Evolutionary conservation across 2,113 vertebrate species (phyloP), one percentile per base, ranked within the genome.

Genomic region (Prionailurus viverrinus): DNA sequence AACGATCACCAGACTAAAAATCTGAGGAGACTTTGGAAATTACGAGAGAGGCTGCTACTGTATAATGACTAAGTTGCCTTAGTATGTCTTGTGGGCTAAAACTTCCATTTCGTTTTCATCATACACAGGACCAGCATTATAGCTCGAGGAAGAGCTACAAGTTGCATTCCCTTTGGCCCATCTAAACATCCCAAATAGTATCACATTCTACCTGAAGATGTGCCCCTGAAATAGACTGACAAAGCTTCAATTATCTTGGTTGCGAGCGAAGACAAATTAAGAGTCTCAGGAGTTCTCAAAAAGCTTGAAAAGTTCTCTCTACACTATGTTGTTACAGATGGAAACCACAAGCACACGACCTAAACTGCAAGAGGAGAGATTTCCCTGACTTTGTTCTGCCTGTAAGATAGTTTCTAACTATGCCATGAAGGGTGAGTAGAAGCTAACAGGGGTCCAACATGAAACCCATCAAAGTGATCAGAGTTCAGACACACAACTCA

Each of bases 251-350:
- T 96, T 85, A 95, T 51, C 85, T 92, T 66, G 76, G 90, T 93
- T 97, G 53, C 68, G 53, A 66, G 74, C 21, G 1, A 97, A 93
- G 89, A 92, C 91, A 97, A 96, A 96, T 45, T n/a, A 94, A 83
- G 76, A 96, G 68, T 93, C 94, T 88, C 41, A 5, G 79, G 86
- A 83, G 93, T 92, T 96, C 93, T 97, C 79, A 87, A 88, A 85
- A 92, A 91, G 25, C 93, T 97, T 1, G 1, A 85, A 82, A 97
- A 88, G 39, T 95, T 92, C 92, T 95, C 91, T 92, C 41, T 80
- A 96, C 91, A 94, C 78, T 94, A 71, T 33, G 55, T 2, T 88
- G 74, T 63, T 91, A 86, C 85, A 82, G 61, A 94, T 76, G 84
- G 73, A 93, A 95, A 92, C 79, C 65, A 69, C 3, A 92, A 55